Base-by-base conservation (phyloP, 2,113 vertebrate species). In the Gnathonemus longibarbis region DNA sequence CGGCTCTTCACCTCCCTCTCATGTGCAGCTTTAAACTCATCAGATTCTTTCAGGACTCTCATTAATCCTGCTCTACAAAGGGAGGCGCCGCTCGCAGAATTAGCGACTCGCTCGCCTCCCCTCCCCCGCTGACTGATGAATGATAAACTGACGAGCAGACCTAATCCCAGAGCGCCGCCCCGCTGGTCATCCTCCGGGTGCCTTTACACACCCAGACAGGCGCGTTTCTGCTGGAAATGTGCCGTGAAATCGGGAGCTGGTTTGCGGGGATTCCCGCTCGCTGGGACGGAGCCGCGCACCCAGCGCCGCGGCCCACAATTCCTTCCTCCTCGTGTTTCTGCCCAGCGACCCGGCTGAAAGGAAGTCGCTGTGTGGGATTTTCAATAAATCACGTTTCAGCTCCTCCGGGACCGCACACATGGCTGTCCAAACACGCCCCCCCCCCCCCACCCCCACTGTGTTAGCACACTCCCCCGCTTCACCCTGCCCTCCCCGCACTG, bases 31-130 rank as follows among this genome's bases (percentile, higher is more conserved):
- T 95, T 95, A 95, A 94, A 94, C 94, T 94, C 93, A 95, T 95
- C 94, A 94, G 93, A 84, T 94, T 93, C 94, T 94, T 93, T 95
- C 93, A 94, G 92, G 89, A 91, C 93, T 90, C 93, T 94, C 93
- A 92, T 95, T 96, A 95, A 96, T 96, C 94, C 94, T 94, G 70
- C 92, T 93, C 92, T 95, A 96, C 95, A 95, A 95, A 96, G 94
- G 91, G 93, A 94, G 91, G 93, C 93, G 93, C 90, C 93, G 93
- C 94, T 94, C 93, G 90, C 93, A 94, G 93, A 95, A 93, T 95
- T 94, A 92, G 92, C 92, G 93, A 92, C 92, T 93, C 92, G 62
- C 74, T 10, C 6, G 35, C 74, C 90, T 62, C 48, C 49, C 74
- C 45, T 87, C 92, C 92, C 94, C 92, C 10, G 89, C 93, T 92